Evolutionary conservation across 2,113 vertebrate species (phyloP).

Genomic region (Channa maculata): DNA sequence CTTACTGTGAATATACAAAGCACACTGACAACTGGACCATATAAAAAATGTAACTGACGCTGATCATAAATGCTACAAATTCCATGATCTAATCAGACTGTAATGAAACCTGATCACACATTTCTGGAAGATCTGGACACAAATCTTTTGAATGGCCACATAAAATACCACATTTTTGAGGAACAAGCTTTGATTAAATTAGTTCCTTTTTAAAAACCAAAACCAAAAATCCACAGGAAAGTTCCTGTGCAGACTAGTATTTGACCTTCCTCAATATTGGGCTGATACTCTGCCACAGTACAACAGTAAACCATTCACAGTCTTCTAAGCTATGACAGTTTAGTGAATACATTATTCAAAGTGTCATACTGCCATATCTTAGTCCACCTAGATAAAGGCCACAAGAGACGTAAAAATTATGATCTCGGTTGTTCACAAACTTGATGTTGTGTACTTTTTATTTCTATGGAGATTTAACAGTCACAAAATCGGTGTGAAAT

Average conservation of each 20-base stretch:
- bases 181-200: conserved; percentile 27
- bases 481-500: too few relatives aligned
- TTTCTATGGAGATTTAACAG: too few relatives aligned
- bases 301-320: background rate
- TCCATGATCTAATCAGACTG: background rate
- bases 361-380: too few relatives aligned
- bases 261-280: conserved; percentile 29
- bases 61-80: too few relatives aligned
- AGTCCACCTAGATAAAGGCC: too few relatives aligned
- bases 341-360: too few relatives aligned
- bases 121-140: conserved; percentile 3
- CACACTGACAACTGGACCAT: too few relatives aligned
- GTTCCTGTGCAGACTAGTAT: conserved; percentile 16
- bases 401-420: too few relatives aligned
- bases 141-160: conserved; percentile 11
- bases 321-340: background rate
- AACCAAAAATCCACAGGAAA: background rate
- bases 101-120: background rate
- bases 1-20: too few relatives aligned
- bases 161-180: conserved; percentile 35
- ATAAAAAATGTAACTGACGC: too few relatives aligned
- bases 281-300: background rate
- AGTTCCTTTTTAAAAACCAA: conserved; percentile 24
- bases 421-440: too few relatives aligned
- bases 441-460: too few relatives aligned